Evolutionary conservation across 2,888 invertebrate species (phyloP), one percentile per base, ranked within the genome.

Genomic region (Formica aserva): DNA sequence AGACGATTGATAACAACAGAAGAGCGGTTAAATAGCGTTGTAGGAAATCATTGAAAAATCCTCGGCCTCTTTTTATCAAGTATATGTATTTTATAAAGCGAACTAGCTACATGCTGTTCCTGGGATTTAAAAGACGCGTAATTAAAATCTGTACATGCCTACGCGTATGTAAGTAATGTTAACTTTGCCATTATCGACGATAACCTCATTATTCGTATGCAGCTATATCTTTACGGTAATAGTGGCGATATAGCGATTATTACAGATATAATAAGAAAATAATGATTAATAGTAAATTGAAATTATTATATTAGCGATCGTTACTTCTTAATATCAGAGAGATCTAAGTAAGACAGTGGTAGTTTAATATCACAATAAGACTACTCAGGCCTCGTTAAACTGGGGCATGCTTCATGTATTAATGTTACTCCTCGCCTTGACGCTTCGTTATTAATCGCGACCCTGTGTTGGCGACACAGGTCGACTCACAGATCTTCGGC

Each of bases 291-390:
- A 91, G 89, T 92, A 89, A 91, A 60, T 80, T 91, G 91, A 92
- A 92, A 91, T 91, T 88, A 77, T 77, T 69, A 92, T 91, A 92
- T 91, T 87, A 93, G 91, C 91, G 88, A 90, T 91, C 88, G 84
- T 90, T 91, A 88, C 91, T 92, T 92, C 94, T 94, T 94, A 94
- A 93, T 92, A 94, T 93, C 92, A 93, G 94, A 94, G 94, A 94
- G 94, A 94, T 94, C 94, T 94, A 94, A 94, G 92, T 94, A 94
- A 94, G 94, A 94, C 94, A 94, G 94, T 94, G 94, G 94, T 94
- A 94, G 94, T 94, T 94, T 94, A 94, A 94, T 94, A 94, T 94
- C 94, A 94, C 94, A 94, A 94, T 94, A 94, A 94, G 94, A 94
- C 94, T 94, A 94, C 94, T 94, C 94, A 94, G 94, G 94, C 94